Evolutionary conservation across 2,888 invertebrate genomes (phyloP), one percentile per base, ranked within the genome.

Genomic region (Eubasilissa splendida): DNA sequence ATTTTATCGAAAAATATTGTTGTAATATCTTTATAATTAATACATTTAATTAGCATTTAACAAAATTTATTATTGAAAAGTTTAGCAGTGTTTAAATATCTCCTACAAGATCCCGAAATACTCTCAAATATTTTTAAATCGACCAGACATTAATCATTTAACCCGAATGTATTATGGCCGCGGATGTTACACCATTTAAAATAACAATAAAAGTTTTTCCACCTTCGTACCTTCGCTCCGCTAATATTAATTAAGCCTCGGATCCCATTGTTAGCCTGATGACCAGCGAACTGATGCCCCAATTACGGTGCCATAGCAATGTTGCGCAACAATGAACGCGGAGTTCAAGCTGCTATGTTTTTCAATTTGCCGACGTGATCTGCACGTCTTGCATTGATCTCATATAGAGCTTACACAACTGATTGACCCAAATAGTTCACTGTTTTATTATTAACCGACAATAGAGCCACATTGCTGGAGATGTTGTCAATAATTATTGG

Each of bases 361-460:
- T 31, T 76, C 31, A 65, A 76, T 79, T 79, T 74, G 66, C 75
- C 75, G 42, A 63, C 79, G 59, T 68, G 75, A 79, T 75, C 68
- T 33, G 59, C 58, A 74, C 71, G 65, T 75, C 79, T 52, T 75
- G 66, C 50, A 68, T 68, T 71, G 70, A 70, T 59, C 70, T 59
- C 77, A 70, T 71, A 60, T 76, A 70, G 70, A 14, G 54, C 59
- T 77, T 77, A 68, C 68, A 65, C 68, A 79, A 79, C 56, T 52
- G 54, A 63, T 31, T 58, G 63, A 42, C 63, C 76, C 53, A 60
- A 76, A 76, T 76, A 76, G 8, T 68, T 68, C 68, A 33, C 42
- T 50, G 50, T 75, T 75, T 73, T 76, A 53, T 78, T 73, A 52
- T 53, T 53, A 22, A 73, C 73, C 52, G 76, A 68, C 68, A 68